Percentiles rank a stretch among this genome's conserved stretches.
Conservation (phyloP, 30 jellyfish, hydroid and myxozoan species). For the Aurelia sp. region DNA sequence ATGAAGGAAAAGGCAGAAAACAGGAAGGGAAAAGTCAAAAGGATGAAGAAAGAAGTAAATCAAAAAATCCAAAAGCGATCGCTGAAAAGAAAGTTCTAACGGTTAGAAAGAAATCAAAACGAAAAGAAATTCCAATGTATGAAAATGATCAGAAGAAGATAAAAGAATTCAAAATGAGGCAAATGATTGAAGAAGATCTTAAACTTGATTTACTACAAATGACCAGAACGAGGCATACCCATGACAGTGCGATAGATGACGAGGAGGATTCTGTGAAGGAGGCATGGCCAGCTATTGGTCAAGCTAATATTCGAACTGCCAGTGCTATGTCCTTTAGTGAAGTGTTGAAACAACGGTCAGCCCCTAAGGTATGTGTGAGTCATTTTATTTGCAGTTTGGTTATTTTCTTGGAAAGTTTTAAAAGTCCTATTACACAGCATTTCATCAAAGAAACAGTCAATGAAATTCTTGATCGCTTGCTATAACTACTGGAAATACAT, state of each 20-base stretch:
- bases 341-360: slow-evolving; percentile 9
- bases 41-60: neutral
- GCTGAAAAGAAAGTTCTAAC: neutral
- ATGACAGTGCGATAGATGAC: neutral
- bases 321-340: slow-evolving; percentile 35
- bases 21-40: no score
- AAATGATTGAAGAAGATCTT: slow-evolving; percentile 59
- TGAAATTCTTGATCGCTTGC: no score
- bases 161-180: slow-evolving; percentile 62
- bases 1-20: no score
- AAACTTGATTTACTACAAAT: slow-evolving; percentile 57
- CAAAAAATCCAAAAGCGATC: neutral
- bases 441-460: no score
- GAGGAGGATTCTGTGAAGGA: slow-evolving; percentile 2
- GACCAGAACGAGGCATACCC: slow-evolving; percentile 38
- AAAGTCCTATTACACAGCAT: no score
- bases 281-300: slow-evolving; percentile 72
- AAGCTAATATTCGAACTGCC: neutral
- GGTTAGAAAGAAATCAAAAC: slow-evolving; percentile 33
- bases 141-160: slow-evolving; percentile 70
- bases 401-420: no score
- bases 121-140: slow-evolving; percentile 53
- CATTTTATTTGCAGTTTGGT: neutral
- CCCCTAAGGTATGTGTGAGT: neutral
- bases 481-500: no score